Evolutionary conservation across 2,113 vertebrate species (phyloP), one percentile per base, ranked within the genome.

Genomic region (Cygnus atratus): DNA sequence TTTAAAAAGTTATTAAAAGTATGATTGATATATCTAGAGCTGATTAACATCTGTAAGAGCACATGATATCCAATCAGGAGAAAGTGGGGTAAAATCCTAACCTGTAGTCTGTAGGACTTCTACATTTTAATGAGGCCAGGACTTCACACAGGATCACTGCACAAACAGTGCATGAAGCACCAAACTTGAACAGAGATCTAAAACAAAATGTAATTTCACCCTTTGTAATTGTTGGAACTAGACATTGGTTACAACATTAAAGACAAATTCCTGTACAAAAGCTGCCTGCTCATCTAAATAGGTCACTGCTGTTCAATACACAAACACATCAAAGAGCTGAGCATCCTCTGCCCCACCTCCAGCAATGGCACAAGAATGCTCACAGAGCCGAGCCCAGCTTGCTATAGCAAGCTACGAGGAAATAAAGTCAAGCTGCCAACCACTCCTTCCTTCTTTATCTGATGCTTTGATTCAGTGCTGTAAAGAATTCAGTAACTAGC

Each of bases 381-480:
- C 39, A 22, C 70, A 77, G 55, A 81, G 57, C 90, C 8, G 22
- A 91, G 72, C 82, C 59, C 88, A 86, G 68, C 65, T 73, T 91
- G 31, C 71, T 79, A 15, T 48, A 68, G 67, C 72, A 88, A 71
- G 57, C 83, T 74, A 63, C 67, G 63, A 93, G 92, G 88, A 92
- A 92, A 54, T 62, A 28, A 79, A 85, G 14, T 33, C 37, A 39
- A 26, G 16, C 82, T 88, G 84, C 44, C 87, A 74, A 55, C 63
- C 90, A 63, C 92, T 92, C 92, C 95, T 92, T 91, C 50, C 78
- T 89, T 77, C 94, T 94, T 95, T 80, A 85, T 86, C 87, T 95
- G 90, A 48, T 91, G 82, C 50, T 95, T 96, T 95, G 67, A 85
- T 93, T 96, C 85, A 77, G 18, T 1, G 0, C 74, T 92, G 43